Evolutionary conservation across 2,888 invertebrate species (phyloP), one percentile per base, ranked within the genome.

Genomic region (Ametastegia equiseti): DNA sequence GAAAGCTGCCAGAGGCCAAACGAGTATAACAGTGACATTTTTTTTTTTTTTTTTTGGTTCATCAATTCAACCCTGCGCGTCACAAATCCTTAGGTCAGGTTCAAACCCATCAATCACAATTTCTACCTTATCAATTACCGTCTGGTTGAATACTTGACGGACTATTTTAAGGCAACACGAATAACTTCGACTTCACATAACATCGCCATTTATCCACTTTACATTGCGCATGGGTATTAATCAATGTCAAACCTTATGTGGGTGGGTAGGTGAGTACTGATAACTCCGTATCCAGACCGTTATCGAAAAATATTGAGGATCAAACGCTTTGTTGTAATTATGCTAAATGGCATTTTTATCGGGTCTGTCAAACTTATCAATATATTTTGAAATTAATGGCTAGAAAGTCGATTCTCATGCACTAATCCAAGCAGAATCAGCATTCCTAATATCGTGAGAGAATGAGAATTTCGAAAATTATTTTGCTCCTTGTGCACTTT

Each of bases 21-120:
- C 69, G 69, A 42, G 69, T 42, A 39, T 42, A 13, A 23, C 33
- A 15, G 36, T 50, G 75, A 75, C 75, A 75, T 75, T 75, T 75
- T n/a, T n/a, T n/a, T n/a, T n/a, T n/a, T n/a, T n/a, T n/a, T n/a
- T n/a, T n/a, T 54, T 75, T 36, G 36, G 54, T 75, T 75, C 75
- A 75, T 75, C 75, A 75, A 75, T 75, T 54, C 30, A 36, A 36
- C 36, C n/a, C n/a, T n/a, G n/a, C 75, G 36, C 36, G 15, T 75
- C 54, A 33, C 19, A 45, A 75, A 19, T 54, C 33, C 54, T 36
- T 4, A n/a, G 11, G 11, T 54, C n/a, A 33, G 33, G 33, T 75
- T 36, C 11, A 75, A 75, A n/a, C 19, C 54, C 54, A 75, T 75
- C 75, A 75, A 75, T 75, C 73, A 73, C 23, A 54, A 54, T 75